Conservation (phyloP, 2,888 invertebrate genomes). For the Parthenolecanium corni region DNA sequence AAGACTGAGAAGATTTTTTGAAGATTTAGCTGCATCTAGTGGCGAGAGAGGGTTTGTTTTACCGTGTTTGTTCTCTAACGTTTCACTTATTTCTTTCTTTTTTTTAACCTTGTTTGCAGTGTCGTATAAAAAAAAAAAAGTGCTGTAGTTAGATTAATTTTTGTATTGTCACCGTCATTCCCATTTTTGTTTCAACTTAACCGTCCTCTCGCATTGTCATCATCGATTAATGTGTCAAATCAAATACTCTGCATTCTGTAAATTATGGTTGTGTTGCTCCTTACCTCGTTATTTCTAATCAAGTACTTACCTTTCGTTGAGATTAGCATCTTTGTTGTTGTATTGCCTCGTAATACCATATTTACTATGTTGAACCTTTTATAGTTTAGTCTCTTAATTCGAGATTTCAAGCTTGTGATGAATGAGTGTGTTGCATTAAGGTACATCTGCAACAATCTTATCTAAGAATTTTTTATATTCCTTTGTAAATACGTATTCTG, state of each 20-base stretch:
- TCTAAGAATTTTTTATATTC: too few relatives aligned
- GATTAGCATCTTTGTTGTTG: neutral
- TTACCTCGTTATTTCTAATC: neutral
- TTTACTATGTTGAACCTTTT: neutral
- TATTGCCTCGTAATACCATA: slow-evolving; percentile 1
- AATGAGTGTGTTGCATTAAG: too few relatives aligned
- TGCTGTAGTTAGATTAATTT: slow-evolving; percentile 14
- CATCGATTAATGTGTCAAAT: neutral
- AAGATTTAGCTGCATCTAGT: slow-evolving; percentile 49
- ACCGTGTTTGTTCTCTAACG: neutral
- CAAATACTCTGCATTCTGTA: neutral
- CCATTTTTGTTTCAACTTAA: neutral
- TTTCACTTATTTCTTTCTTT: neutral
- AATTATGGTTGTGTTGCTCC: neutral
- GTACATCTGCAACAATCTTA: neutral
- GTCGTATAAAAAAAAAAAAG: neutral
- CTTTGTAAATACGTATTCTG: slow-evolving; percentile 9
- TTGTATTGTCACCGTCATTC: neutral
- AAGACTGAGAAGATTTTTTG: slow-evolving; percentile 63
- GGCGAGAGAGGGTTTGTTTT: slow-evolving; percentile 32
- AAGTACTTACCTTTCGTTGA: neutral
- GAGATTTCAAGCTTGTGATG: too few relatives aligned
- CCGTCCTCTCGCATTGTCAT: neutral
- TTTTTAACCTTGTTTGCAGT: slow-evolving; percentile 4
- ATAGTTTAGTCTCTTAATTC: too few relatives aligned